These are phyloP conservation scores for Agelas oroides DNA, from an alignment of 37 sponge, comb jelly and placozoan species.

Conservation along the genomic window DNA sequence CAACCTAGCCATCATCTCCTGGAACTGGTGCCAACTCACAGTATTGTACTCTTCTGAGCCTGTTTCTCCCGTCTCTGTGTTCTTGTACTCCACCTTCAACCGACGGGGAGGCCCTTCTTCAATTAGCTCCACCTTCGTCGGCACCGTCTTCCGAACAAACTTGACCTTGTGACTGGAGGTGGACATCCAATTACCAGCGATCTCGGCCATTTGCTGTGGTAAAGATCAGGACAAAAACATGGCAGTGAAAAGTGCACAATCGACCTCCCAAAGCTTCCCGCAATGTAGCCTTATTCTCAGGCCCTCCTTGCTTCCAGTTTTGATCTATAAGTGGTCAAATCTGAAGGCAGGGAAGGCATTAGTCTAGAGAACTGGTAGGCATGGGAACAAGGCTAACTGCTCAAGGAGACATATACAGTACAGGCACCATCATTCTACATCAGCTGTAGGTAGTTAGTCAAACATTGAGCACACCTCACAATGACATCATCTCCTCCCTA, in stretches of 20 bases:
- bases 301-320: too few species aligned
- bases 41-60: conserved; percentile 82
- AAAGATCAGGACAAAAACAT: conserved; percentile 1
- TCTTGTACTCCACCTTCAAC: conserved; percentile 74
- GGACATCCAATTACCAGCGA: conserved; percentile 87
- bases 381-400: too few species aligned
- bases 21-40: conserved; percentile 23
- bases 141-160: conserved; percentile 81
- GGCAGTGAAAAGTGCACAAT: background rate
- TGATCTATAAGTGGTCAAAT: too few species aligned
- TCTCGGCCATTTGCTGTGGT: conserved; percentile 91
- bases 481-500: background rate
- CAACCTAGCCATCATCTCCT: background rate
- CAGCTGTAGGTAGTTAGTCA: too few species aligned
- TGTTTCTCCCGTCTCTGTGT: conserved; percentile 50
- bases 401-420: too few species aligned
- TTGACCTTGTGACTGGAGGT: conserved; percentile 71
- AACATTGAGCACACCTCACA: too few species aligned
- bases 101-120: conserved; percentile 69
- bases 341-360: too few species aligned
- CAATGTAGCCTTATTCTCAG: too few species aligned
- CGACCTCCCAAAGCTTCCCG: background rate
- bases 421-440: too few species aligned
- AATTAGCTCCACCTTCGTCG: conserved; percentile 81
- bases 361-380: too few species aligned